A percentile compares a stretch with the other conserved stretches of the same genome.
Conservation (phyloP, 1,140 invertebrate species). For the Elymnias hypermnestra region DNA sequence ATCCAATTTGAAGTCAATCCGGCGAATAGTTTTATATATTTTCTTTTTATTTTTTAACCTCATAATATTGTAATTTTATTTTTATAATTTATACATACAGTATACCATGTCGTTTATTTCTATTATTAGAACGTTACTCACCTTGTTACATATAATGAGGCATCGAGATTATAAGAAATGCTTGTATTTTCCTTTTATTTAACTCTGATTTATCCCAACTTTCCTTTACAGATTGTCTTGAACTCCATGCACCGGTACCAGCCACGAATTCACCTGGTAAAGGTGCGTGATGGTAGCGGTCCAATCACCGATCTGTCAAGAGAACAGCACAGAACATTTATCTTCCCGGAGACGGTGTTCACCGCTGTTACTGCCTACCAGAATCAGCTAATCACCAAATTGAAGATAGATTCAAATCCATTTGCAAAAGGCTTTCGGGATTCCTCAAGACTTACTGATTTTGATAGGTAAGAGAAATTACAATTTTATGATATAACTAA, state of each 20-base stretch:
- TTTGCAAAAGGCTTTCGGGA: constrained; percentile 96
- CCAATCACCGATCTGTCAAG: constrained; percentile 85
- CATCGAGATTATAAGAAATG: too few species aligned
- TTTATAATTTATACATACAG: too few species aligned
- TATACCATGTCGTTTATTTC: too few species aligned
- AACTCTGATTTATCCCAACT: too few species aligned
- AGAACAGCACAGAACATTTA: constrained; percentile 90
- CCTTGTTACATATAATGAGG: too few species aligned
- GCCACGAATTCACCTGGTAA: constrained; percentile 94
- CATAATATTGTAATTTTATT: too few species aligned
- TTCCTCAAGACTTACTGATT: constrained; percentile 94
- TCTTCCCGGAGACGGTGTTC: constrained; percentile 97
- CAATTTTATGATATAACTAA: too few species aligned
- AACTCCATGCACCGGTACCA: constrained; percentile 99
- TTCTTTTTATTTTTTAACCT: too few species aligned
- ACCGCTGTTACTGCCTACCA: constrained; percentile 99
- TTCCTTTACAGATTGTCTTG: constrained; percentile 89
- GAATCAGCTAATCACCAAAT: constrained; percentile 96
- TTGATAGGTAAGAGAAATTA: constrained; percentile 85
- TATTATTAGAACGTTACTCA: too few species aligned
- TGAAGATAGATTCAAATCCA: constrained; percentile 97
- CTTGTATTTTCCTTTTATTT: too few species aligned
- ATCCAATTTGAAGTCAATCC: too few species aligned
- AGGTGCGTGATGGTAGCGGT: constrained; percentile 74
- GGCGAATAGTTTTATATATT: too few species aligned